phyloP scores from a whole-genome alignment of 2,888 invertebrate genomes.

The Griposia aprilina region DNA sequence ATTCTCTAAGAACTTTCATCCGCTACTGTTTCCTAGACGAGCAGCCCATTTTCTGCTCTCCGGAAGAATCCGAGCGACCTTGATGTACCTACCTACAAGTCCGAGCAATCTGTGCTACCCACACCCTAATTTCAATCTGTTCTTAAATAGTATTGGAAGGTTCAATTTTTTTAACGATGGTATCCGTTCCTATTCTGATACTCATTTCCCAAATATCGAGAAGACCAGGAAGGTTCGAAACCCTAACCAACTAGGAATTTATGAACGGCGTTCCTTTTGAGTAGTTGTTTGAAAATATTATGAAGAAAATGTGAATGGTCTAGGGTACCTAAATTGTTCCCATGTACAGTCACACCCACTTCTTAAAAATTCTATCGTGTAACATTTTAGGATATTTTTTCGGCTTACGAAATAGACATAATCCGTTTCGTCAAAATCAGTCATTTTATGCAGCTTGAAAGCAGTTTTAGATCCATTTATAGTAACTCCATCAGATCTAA shows the following conservation, averaged over 20 bases:
- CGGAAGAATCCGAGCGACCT: slow-evolving; percentile 24
- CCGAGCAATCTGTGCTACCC: slow-evolving; percentile 12
- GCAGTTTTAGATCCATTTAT: slow-evolving; percentile 49
- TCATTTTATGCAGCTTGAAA: background rate
- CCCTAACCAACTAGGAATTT: background rate
- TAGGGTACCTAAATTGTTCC: background rate
- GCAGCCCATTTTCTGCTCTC: slow-evolving; percentile 5
- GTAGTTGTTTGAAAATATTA: background rate
- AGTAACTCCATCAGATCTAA: slow-evolving; percentile 47
- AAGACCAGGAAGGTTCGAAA: background rate
- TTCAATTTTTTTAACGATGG: background rate
- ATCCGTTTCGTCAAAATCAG: background rate
- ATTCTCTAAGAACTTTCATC: slow-evolving; percentile 21
- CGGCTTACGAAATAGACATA: background rate
- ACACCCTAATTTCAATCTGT: slow-evolving; percentile 25
- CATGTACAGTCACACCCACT: background rate
- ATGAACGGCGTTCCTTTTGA: background rate
- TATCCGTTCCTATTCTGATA: background rate
- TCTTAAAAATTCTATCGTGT: background rate
- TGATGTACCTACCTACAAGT: background rate
- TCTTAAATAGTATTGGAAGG: background rate
- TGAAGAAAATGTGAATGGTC: too few relatives aligned
- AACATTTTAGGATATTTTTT: background rate
- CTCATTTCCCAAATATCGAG: background rate
- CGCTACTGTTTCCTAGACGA: slow-evolving; percentile 32